Evolutionary conservation across 1,140 invertebrate species (phyloP).

Genomic region (Cyrtorhinus lividipennis): DNA sequence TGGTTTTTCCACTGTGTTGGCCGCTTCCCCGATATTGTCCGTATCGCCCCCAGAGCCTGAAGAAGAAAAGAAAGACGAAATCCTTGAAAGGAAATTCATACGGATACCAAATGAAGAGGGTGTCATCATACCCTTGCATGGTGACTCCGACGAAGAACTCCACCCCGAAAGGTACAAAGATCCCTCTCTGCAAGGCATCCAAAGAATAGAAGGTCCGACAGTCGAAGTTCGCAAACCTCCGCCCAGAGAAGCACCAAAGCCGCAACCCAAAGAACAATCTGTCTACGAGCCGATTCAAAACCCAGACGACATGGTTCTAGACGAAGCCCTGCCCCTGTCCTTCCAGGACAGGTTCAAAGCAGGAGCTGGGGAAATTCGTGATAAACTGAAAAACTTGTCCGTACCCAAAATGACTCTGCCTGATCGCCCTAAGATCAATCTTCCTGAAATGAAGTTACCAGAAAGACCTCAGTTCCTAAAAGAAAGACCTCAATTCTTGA

Average conservation of each 20-base stretch:
- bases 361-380: slow-evolving; percentile 30
- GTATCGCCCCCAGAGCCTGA: neutral
- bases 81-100: slow-evolving; percentile 11
- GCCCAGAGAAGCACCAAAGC: neutral
- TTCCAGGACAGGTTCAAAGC: slow-evolving; percentile 41
- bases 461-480: slow-evolving; percentile 43
- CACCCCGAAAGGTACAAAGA: slow-evolving; percentile 17
- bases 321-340: slow-evolving; percentile 37
- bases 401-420: slow-evolving; percentile 29
- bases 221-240: neutral
- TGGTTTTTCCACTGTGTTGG: neutral
- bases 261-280: neutral
- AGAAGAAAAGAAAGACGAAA: neutral
- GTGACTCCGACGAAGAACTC: slow-evolving; percentile 20
- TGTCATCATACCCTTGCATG: slow-evolving; percentile 19
- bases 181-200: neutral
- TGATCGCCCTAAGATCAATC: slow-evolving; percentile 36
- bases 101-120: slow-evolving; percentile 13
- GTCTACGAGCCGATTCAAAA: neutral
- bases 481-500: slow-evolving; percentile 43
- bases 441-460: slow-evolving; percentile 45
- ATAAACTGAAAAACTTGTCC: slow-evolving; percentile 22
- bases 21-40: neutral
- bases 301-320: slow-evolving; percentile 29
- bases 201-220: neutral